These are phyloP conservation scores for Chelonia mydas DNA, from an alignment of 2,797 vertebrate genomes.

Conservation along the genomic window DNA sequence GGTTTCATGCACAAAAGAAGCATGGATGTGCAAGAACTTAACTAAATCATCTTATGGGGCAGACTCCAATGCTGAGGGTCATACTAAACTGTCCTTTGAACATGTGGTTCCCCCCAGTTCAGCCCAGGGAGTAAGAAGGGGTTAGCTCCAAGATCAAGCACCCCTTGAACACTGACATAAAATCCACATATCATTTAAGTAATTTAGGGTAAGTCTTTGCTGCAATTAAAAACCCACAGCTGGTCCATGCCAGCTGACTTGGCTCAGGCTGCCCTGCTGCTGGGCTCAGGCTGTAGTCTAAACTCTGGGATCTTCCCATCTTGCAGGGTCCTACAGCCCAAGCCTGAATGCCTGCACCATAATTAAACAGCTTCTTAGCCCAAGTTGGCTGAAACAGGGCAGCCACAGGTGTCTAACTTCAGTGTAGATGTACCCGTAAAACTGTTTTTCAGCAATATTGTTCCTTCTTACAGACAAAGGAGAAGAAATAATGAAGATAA, in stretches of 20 bases:
- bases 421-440: not conserved
- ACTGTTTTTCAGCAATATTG: not conserved
- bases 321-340: not conserved
- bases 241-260: not conserved
- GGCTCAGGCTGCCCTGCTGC: not conserved
- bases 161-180: not conserved
- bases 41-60: not conserved
- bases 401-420: not conserved
- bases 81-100: not conserved
- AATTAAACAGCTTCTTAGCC: not conserved
- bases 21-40: fast-evolving
- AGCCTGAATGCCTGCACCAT: not conserved
- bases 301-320: not conserved
- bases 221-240: not conserved
- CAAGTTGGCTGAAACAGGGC: not conserved
- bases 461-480: not conserved
- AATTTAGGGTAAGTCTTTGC: not conserved
- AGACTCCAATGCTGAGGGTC: not conserved
- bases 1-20: not conserved
- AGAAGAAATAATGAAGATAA: fast-evolving
- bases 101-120: not conserved
- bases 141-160: not conserved
- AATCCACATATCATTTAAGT: not conserved
- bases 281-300: not conserved
- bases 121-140: not conserved